These are phyloP conservation scores for Caenorhabditis wallacei DNA, from an alignment of 2,888 invertebrate species.

Conservation along the genomic window DNA sequence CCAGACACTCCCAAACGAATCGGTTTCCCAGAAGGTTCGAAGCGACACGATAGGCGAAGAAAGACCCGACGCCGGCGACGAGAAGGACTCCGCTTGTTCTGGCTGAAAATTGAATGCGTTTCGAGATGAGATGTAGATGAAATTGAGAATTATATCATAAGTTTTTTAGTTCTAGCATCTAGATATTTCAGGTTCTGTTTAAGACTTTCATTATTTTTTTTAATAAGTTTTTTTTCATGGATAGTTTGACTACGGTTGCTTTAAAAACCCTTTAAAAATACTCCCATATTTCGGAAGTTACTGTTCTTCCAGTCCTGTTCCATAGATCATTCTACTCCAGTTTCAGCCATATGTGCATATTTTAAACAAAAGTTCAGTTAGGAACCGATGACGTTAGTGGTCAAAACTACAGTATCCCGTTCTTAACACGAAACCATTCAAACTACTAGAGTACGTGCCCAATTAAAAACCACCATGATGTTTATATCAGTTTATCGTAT, in stretches of 20 bases:
- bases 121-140: too few relatives aligned
- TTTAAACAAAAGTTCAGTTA: not conserved
- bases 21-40: constrained; percentile 69
- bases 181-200: too few relatives aligned
- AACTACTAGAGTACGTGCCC: constrained; percentile 32
- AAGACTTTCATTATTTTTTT: not conserved
- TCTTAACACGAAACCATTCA: constrained; percentile 11
- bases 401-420: not conserved
- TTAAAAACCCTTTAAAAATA: too few relatives aligned
- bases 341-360: not conserved
- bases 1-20: constrained; percentile 80
- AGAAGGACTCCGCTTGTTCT: constrained; percentile 81
- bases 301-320: too few relatives aligned
- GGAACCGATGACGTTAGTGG: constrained; percentile 9
- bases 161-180: too few relatives aligned
- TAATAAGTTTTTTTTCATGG: too few relatives aligned
- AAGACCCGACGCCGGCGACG: constrained; percentile 82
- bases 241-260: too few relatives aligned
- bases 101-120: constrained; percentile 76
- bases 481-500: constrained; percentile 37
- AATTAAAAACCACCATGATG: constrained; percentile 18
- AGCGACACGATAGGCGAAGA: constrained; percentile 81
- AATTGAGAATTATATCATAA: too few relatives aligned
- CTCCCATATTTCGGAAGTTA: too few relatives aligned
- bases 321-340: not conserved